phyloP scores from a whole-genome alignment of 2,113 vertebrate species.

The Laticauda laticaudata region DNA sequence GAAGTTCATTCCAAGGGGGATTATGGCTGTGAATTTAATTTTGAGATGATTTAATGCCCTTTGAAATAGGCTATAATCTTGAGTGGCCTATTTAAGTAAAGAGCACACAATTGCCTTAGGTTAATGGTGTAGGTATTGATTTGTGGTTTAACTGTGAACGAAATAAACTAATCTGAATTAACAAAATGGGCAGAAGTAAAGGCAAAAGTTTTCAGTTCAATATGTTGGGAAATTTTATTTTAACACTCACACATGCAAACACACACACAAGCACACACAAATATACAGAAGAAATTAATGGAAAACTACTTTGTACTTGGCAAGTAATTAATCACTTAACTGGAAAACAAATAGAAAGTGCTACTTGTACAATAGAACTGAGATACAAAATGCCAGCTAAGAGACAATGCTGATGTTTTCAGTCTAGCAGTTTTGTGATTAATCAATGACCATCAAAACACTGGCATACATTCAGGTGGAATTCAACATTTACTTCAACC shows the following conservation, averaged over 20 bases:
- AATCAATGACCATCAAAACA: background rate
- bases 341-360: background rate
- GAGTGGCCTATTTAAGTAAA: conserved; percentile 32
- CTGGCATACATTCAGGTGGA: background rate
- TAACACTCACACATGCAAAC: background rate
- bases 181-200: conserved; percentile 3
- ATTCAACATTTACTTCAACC: background rate
- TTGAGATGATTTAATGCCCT: conserved; percentile 17
- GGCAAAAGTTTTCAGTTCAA: background rate
- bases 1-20: conserved; percentile 12
- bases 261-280: background rate
- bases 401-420: background rate
- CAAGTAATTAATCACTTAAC: background rate
- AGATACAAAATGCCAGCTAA: background rate
- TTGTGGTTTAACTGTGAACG: conserved; percentile 22
- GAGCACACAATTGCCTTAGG: conserved; percentile 15
- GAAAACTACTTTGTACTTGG: background rate
- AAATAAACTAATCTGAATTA: conserved; percentile 18
- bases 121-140: conserved; percentile 29
- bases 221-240: background rate
- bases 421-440: background rate
- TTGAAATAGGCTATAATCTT: conserved; percentile 25
- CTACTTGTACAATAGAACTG: background rate
- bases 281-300: background rate
- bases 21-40: conserved; percentile 31